These are phyloP conservation scores for Crioceris asparagi DNA, from an alignment of 2,888 invertebrate species.

Conservation along the genomic window DNA sequence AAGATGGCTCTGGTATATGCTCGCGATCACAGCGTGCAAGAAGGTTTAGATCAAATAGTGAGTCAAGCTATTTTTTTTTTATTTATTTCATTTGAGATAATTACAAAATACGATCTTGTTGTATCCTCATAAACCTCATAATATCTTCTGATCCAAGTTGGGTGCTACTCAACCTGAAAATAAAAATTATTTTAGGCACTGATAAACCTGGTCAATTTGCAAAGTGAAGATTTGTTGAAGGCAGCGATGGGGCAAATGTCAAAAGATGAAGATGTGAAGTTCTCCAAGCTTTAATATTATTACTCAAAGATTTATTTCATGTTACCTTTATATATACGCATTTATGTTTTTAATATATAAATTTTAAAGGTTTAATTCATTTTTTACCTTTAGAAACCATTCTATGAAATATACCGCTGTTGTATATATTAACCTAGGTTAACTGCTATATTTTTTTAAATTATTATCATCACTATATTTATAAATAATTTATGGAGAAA, in stretches of 20 bases:
- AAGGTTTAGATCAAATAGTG: conserved; percentile 86
- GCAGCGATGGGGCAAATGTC: conserved; percentile 66
- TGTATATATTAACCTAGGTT: not conserved
- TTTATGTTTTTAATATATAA: conserved; percentile 1
- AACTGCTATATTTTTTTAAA: not conserved
- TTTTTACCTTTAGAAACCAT: not conserved
- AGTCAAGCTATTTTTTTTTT: too few species aligned
- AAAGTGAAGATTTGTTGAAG: conserved; percentile 80
- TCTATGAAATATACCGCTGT: not conserved
- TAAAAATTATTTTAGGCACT: conserved; percentile 50
- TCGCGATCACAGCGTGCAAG: conserved; percentile 74
- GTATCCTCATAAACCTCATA: too few species aligned
- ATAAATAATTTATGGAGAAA: too few species aligned
- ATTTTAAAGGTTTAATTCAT: not conserved
- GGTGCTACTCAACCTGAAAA: too few species aligned
- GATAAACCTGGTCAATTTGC: conserved; percentile 77
- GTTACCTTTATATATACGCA: not conserved
- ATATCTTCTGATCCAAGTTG: too few species aligned
- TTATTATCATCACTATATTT: too few species aligned
- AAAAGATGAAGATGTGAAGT: conserved; percentile 60
- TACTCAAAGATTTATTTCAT: not conserved
- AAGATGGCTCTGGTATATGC: conserved; percentile 79
- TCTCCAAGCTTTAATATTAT: conserved; percentile 61
- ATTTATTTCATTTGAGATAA: too few species aligned
- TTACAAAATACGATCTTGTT: too few species aligned